A percentile compares a stretch with the other conserved stretches of the same genome.
Evolutionary conservation across 2,888 invertebrate genomes (phyloP).

Genomic region (Cosmia pyralina): DNA sequence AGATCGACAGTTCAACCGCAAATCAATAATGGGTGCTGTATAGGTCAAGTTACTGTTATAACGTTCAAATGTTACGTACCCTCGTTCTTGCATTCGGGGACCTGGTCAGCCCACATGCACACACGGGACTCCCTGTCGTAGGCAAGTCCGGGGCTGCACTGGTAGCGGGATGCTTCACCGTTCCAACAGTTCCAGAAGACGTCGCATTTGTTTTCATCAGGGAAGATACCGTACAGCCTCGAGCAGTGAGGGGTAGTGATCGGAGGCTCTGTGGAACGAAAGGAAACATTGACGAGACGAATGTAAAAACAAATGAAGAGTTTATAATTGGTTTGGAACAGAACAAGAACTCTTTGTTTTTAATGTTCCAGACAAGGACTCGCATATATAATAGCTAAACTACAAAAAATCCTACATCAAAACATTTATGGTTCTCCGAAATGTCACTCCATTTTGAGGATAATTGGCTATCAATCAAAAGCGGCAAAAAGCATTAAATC

Average conservation of each 20-base stretch:
- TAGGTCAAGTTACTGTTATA: constrained; percentile 17
- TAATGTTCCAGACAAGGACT: constrained; percentile 6
- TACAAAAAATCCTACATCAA: constrained; percentile 32
- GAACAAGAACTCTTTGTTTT: constrained; percentile 10
- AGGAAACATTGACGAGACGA: constrained; percentile 17
- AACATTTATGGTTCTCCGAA: constrained; percentile 50
- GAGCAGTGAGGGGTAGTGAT: constrained; percentile 95
- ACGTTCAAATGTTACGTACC: constrained; percentile 88
- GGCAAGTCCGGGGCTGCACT: constrained; percentile 98
- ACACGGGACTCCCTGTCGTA: constrained; percentile 98
- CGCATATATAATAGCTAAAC: constrained; percentile 14
- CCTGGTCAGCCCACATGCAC: constrained; percentile 99
- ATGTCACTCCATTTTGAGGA: constrained; percentile 43
- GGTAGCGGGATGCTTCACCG: constrained; percentile 97
- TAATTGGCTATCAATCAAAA: constrained; percentile 60
- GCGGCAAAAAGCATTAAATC: constrained; percentile 54
- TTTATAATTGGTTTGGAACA: neutral
- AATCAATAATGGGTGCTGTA: constrained; percentile 47
- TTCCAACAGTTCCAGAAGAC: constrained; percentile 99
- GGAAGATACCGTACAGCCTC: constrained; percentile 97
- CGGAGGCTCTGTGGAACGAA: constrained; percentile 92
- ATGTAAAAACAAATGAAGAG: neutral
- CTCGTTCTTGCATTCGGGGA: constrained; percentile 97
- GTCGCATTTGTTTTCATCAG: constrained; percentile 96
- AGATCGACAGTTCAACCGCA: constrained; percentile 22